Conservation (phyloP, 2,113 vertebrate species). For the Pachypanchax playfairii region DNA sequence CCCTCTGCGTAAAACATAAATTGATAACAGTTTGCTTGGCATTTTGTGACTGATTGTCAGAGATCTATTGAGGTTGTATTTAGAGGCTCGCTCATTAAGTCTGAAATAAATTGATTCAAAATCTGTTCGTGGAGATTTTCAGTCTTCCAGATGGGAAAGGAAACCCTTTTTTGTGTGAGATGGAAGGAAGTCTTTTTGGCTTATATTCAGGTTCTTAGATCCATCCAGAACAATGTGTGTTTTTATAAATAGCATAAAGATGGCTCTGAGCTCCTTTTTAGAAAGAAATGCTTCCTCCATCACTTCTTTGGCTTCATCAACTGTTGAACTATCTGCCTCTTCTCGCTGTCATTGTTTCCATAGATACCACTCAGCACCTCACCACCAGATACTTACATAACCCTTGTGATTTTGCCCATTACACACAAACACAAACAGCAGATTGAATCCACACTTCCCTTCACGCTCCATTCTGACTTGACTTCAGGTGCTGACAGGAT, state of each 20-base stretch:
- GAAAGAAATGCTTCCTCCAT: slow-evolving; percentile 25
- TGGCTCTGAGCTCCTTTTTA: background rate
- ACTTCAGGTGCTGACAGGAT: slow-evolving; percentile 18
- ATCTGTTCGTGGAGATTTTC: background rate
- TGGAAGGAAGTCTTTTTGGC: background rate
- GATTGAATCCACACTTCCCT: slow-evolving; percentile 38
- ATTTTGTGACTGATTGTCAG: background rate
- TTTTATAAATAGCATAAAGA: background rate
- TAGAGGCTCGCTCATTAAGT: too few species aligned
- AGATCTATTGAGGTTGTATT: background rate
- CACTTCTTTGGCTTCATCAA: slow-evolving; percentile 3
- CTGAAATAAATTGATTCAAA: background rate
- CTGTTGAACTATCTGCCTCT: slow-evolving; percentile 35
- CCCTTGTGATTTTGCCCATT: slow-evolving; percentile 27
- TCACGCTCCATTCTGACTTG: slow-evolving; percentile 16
- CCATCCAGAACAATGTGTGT: too few species aligned
- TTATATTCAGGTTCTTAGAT: too few species aligned
- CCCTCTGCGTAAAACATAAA: too few species aligned
- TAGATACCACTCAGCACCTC: slow-evolving; percentile 58
- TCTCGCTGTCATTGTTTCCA: slow-evolving; percentile 50
- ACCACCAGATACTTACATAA: slow-evolving; percentile 63
- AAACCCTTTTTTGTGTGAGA: background rate
- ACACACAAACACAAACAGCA: slow-evolving; percentile 28
- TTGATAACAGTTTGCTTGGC: background rate
- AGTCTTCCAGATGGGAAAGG: background rate